Percentiles rank a stretch among this genome's conserved stretches.
phyloP scores from a whole-genome alignment of 2,113 vertebrate genomes.

The Triplophysa rosa region DNA sequence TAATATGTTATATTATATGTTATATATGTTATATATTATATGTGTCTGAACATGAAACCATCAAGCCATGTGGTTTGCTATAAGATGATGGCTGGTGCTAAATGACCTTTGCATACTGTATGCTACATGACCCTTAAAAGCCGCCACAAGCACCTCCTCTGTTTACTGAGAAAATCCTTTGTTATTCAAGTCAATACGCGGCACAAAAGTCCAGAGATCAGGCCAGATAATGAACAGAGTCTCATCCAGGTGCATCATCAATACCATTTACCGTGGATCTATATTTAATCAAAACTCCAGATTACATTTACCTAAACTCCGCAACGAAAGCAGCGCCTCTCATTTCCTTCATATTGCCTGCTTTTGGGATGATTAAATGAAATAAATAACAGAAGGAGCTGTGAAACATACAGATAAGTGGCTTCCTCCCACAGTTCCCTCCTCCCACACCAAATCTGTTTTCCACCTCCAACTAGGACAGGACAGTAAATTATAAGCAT shows the following conservation, averaged over 20 bases:
- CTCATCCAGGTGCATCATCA: slow-evolving; percentile 5
- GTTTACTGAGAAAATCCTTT: background rate
- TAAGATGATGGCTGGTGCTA: background rate
- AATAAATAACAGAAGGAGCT: slow-evolving; percentile 1
- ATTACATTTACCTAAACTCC: background rate
- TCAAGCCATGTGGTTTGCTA: background rate
- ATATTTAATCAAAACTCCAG: slow-evolving; percentile 30
- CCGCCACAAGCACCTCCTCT: background rate
- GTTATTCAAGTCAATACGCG: background rate
- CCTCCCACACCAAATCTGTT: slow-evolving; percentile 34
- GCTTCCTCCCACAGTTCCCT: slow-evolving; percentile 16
- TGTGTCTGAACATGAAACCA: background rate
- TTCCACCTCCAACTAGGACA: slow-evolving; percentile 21
- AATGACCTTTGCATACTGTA: slow-evolving; percentile 6
- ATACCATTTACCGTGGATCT: slow-evolving; percentile 33
- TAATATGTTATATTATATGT: too few species aligned
- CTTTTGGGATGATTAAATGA: background rate
- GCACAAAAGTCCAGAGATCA: background rate
- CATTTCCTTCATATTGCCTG: slow-evolving; percentile 11
- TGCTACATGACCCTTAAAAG: too few species aligned
- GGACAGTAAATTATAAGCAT: slow-evolving; percentile 17
- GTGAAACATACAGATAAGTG: slow-evolving; percentile 7
- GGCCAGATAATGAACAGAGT: slow-evolving; percentile 26
- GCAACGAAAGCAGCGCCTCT: background rate
- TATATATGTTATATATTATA: too few species aligned